Evolutionary conservation across 2,888 invertebrate species (phyloP), one percentile per base, ranked within the genome.

Genomic region (Lycocerus yunnanus): DNA sequence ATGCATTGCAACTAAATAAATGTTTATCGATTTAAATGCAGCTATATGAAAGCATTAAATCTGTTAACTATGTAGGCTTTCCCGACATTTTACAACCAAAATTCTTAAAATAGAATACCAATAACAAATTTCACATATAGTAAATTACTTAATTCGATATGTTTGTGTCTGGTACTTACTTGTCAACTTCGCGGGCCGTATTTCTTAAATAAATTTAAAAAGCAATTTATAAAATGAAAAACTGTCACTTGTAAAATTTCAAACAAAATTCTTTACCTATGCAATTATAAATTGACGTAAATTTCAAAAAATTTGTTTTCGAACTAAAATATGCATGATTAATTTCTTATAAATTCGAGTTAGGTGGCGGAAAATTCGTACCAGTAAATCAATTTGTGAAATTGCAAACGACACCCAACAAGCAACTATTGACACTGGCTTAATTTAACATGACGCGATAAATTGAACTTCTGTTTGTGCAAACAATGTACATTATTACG

Each of bases 21-120:
- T 67, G 59, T 74, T 65, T 75, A 72, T 75, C 69, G 71, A 75
- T 72, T 75, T 59, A 13, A 69, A 72, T 72, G 71, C 74, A 66
- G 74, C 18, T 71, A 15, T 21, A 21, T 58, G 59, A 68, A 21
- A 18, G 58, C 58, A 18, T 16, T 20, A n/a, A 63, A 15, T 68
- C 59, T 59, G 15, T 20, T 58, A 15, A 60, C 58, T 15, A n/a
- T n/a, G n/a, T n/a, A 60, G 13, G 10, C 11, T 14, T 68, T 58
- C 14, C 15, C 20, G 15, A 8, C 68, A 58, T 60, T 59, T 68
- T 21, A 16, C 16, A 4, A 24, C 27, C 13, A 13, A 13, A 13
- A 13, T 27, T 11, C 2, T 9, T 27, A 27, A 27, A 27, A 13
- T 13, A 27, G 10, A 43, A 43, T 43, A 43, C 13, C 43, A 43